A percentile compares a stretch with the other conserved stretches of the same genome.
These are phyloP conservation scores for Conchocele bisecta DNA, from an alignment of 2,888 invertebrate species.

Conservation along the genomic window DNA sequence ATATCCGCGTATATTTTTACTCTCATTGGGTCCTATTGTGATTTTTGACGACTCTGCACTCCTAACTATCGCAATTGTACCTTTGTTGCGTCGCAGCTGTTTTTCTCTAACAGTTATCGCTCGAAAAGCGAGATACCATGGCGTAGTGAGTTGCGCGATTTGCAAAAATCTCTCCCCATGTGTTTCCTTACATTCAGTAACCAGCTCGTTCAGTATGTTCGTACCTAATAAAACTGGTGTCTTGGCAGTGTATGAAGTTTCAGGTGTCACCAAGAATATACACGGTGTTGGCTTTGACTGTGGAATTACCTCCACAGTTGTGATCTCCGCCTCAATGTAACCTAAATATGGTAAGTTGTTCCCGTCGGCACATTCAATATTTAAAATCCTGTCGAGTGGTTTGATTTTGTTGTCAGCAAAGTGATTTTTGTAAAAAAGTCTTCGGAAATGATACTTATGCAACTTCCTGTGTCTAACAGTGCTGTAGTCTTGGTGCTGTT, in stretches of 20 bases:
- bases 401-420: background rate
- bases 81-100: slow-evolving; percentile 5
- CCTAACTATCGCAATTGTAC: slow-evolving; percentile 4
- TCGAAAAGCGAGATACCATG: slow-evolving; percentile 38
- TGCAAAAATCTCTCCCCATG: slow-evolving; percentile 33
- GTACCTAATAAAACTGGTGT: slow-evolving; percentile 37
- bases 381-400: slow-evolving; percentile 5
- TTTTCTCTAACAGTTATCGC: slow-evolving; percentile 6
- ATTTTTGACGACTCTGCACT: slow-evolving; percentile 1
- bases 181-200: slow-evolving; percentile 3
- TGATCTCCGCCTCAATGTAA: slow-evolving; percentile 27
- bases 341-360: slow-evolving; percentile 37
- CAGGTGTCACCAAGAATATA: slow-evolving; percentile 30
- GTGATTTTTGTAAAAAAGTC: slow-evolving; percentile 7
- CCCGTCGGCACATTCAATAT: slow-evolving; percentile 46
- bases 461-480: slow-evolving; percentile 28
- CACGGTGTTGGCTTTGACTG: background rate
- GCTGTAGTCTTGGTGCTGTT: background rate
- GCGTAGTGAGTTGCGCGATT: slow-evolving; percentile 4
- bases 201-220: slow-evolving; percentile 13
- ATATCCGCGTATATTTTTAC: background rate
- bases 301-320: slow-evolving; percentile 3
- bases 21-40: slow-evolving; percentile 6
- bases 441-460: slow-evolving; percentile 12
- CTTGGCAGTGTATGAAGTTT: slow-evolving; percentile 22